Conservation (phyloP, 2,888 invertebrate species). For the Eilema sororculum region DNA sequence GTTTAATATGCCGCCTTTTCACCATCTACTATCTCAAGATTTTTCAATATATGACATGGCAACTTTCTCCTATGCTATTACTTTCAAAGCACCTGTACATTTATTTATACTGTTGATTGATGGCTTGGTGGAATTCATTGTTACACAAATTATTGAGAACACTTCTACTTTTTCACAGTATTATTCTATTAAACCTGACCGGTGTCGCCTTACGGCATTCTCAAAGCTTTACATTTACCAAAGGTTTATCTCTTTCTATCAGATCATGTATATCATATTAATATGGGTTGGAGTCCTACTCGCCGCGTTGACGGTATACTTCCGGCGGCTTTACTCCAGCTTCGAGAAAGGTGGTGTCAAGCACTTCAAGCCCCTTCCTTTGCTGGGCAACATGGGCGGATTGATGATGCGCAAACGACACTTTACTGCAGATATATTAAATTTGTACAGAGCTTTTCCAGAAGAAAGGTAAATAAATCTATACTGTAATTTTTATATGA, state of each 20-base stretch:
- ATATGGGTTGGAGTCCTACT: slow-evolving; percentile 58
- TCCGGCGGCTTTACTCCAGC: slow-evolving; percentile 55
- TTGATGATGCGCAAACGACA: slow-evolving; percentile 50
- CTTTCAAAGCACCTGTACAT: too few relatives aligned
- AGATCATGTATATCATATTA: slow-evolving; percentile 56
- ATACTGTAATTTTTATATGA: too few relatives aligned
- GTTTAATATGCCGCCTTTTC: too few relatives aligned
- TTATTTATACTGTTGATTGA: too few relatives aligned
- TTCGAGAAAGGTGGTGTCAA: slow-evolving; percentile 63
- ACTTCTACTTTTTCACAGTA: too few relatives aligned
- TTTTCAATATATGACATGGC: too few relatives aligned
- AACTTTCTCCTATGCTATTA: too few relatives aligned
- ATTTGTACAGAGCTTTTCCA: slow-evolving; percentile 59
- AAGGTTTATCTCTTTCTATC: slow-evolving; percentile 13
- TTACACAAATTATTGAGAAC: too few relatives aligned
- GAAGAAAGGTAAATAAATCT: slow-evolving; percentile 61
- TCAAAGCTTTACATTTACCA: neutral
- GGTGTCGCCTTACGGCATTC: too few relatives aligned
- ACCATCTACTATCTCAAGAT: too few relatives aligned
- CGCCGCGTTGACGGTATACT: slow-evolving; percentile 54
- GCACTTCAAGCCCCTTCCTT: slow-evolving; percentile 54
- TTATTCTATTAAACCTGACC: too few relatives aligned
- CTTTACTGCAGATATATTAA: slow-evolving; percentile 44
- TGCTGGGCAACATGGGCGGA: slow-evolving; percentile 63
- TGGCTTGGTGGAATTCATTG: too few relatives aligned